A percentile compares a stretch with the other conserved stretches of the same genome.
These are phyloP conservation scores for Thymelicus sylvestris DNA, from an alignment of 2,888 invertebrate species.

Conservation along the genomic window DNA sequence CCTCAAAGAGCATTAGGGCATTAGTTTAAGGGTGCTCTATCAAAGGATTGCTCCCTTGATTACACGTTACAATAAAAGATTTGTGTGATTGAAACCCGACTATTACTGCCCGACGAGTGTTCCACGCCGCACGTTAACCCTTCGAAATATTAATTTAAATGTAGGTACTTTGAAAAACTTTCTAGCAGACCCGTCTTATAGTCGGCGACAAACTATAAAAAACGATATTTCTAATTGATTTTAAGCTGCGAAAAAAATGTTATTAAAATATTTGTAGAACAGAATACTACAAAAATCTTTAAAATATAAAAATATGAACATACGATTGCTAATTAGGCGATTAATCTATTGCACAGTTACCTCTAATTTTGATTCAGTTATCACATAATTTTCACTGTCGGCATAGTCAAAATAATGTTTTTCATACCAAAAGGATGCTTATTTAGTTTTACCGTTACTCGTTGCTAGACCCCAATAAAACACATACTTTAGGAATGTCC, in stretches of 20 bases:
- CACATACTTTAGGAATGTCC: slow-evolving; percentile 59
- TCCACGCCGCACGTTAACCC: slow-evolving; percentile 55
- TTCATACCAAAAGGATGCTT: too few species aligned
- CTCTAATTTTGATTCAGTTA: too few species aligned
- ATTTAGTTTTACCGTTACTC: not conserved
- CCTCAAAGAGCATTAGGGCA: not conserved
- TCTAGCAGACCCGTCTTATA: slow-evolving; percentile 43
- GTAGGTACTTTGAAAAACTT: slow-evolving; percentile 72
- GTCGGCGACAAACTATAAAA: slow-evolving; percentile 9
- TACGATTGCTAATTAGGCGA: too few species aligned
- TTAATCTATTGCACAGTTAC: too few species aligned
- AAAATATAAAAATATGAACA: too few species aligned
- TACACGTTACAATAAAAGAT: slow-evolving; percentile 35
- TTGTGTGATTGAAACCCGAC: slow-evolving; percentile 37
- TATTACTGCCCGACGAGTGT: slow-evolving; percentile 26
- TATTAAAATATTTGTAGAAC: too few species aligned
- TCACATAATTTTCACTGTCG: too few species aligned
- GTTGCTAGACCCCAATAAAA: not conserved
- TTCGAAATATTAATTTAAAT: slow-evolving; percentile 73
- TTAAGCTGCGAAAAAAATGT: too few species aligned
- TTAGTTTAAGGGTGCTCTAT: slow-evolving; percentile 24
- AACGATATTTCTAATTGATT: not conserved
- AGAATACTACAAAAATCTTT: too few species aligned
- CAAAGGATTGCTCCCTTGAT: slow-evolving; percentile 20
- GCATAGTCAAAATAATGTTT: too few species aligned